Evolutionary conservation across 2,113 vertebrate genomes (phyloP).

Genomic region (Eulemur macaco): DNA sequence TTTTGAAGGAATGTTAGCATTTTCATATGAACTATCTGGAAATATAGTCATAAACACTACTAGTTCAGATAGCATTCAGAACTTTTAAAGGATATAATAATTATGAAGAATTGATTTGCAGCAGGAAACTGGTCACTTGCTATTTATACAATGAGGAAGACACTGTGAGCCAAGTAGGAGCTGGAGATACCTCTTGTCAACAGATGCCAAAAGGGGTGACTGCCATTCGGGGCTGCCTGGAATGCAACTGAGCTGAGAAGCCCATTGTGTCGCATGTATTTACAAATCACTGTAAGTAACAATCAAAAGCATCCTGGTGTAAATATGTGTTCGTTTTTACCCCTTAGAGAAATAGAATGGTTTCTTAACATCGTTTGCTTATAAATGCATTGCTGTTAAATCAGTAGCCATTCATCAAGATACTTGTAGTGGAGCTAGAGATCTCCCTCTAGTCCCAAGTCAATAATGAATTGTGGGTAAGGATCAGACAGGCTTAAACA

Average conservation of each 20-base stretch:
- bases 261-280: not conserved
- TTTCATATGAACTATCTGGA: conserved; percentile 13
- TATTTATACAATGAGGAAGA: not conserved
- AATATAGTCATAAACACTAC: not conserved
- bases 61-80: not conserved
- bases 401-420: conserved; percentile 4
- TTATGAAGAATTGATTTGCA: not conserved
- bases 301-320: not conserved
- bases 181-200: not conserved
- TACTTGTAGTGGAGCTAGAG: not conserved
- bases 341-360: not conserved
- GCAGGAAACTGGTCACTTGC: not conserved
- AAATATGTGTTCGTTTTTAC: not conserved
- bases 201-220: not conserved
- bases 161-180: not conserved
- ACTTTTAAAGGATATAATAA: not conserved
- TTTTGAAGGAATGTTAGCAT: not conserved
- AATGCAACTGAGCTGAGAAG: not conserved
- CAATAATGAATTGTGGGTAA: conserved; percentile 6
- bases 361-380: not conserved
- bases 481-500: not conserved
- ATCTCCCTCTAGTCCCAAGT: not conserved
- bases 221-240: not conserved
- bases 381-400: not conserved
- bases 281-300: not conserved